Evolutionary conservation across 2,888 invertebrate species (phyloP).

Genomic region (Metacarcinus magister): DNA sequence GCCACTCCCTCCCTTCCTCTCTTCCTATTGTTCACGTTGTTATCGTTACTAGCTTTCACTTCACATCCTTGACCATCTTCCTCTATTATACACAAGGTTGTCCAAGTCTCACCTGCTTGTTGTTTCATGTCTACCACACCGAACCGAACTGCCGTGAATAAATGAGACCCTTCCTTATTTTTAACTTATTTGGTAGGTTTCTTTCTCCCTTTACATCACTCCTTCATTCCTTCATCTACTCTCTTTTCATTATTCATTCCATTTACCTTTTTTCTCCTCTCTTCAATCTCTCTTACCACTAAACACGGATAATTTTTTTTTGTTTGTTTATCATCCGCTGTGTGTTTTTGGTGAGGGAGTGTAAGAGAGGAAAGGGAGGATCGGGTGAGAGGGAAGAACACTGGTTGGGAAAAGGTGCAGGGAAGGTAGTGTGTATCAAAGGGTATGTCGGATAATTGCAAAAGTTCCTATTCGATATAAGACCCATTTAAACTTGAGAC

Average conservation of each 20-base stretch:
- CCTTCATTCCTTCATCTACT: background rate
- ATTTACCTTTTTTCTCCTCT: background rate
- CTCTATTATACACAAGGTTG: too few species aligned
- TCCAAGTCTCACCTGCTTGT: too few species aligned
- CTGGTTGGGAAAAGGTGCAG: background rate
- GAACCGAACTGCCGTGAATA: too few species aligned
- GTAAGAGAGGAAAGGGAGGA: background rate
- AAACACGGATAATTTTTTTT: background rate
- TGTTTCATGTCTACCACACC: too few species aligned
- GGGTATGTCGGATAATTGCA: conserved; percentile 35
- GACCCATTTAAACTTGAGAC: conserved; percentile 51
- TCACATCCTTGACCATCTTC: too few species aligned
- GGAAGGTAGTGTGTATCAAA: background rate
- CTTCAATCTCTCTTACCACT: background rate
- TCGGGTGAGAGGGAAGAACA: background rate
- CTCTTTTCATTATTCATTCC: background rate
- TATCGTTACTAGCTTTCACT: too few species aligned
- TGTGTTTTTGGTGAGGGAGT: background rate
- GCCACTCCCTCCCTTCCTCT: too few species aligned
- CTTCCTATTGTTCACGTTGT: too few species aligned
- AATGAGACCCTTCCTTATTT: too few species aligned
- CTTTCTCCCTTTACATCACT: background rate
- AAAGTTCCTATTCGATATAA: conserved; percentile 45
- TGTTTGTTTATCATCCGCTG: too few species aligned
- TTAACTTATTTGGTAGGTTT: too few species aligned